A percentile compares a stretch with the other conserved stretches of the same genome.
Conservation (phyloP, 2,113 vertebrate species). For the Puffinus mauretanicus region DNA sequence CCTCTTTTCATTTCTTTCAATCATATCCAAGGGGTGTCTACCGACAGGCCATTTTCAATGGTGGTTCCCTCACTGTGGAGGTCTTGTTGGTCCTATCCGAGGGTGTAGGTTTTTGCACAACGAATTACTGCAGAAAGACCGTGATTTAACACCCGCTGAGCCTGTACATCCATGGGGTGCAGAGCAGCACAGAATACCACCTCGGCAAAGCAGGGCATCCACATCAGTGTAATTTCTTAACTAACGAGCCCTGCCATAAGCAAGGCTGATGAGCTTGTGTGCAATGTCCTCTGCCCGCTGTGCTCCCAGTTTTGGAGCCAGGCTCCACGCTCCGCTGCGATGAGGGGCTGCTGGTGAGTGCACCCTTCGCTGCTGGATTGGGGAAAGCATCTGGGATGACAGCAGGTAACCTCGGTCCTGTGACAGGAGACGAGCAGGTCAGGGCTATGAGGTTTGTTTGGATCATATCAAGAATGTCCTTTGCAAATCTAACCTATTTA, state of each 20-base stretch:
- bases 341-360: background rate
- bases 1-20: background rate
- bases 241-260: background rate
- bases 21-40: background rate
- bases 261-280: background rate
- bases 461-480: background rate
- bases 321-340: background rate
- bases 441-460: background rate
- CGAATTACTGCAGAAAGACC: background rate
- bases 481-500: background rate
- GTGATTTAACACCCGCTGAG: background rate
- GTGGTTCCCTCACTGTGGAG: background rate
- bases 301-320: background rate
- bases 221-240: background rate
- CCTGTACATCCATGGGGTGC: background rate
- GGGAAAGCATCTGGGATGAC: background rate
- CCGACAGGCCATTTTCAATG: background rate
- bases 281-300: background rate
- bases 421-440: background rate
- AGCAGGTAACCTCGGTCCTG: background rate
- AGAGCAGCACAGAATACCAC: background rate
- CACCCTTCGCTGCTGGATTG: background rate
- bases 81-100: accelerated
- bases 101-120: background rate
- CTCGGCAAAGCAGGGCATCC: background rate